A percentile compares a stretch with the other conserved stretches of the same genome.
Conservation (phyloP, 2,797 vertebrate species). For the Clangula hyemalis region DNA sequence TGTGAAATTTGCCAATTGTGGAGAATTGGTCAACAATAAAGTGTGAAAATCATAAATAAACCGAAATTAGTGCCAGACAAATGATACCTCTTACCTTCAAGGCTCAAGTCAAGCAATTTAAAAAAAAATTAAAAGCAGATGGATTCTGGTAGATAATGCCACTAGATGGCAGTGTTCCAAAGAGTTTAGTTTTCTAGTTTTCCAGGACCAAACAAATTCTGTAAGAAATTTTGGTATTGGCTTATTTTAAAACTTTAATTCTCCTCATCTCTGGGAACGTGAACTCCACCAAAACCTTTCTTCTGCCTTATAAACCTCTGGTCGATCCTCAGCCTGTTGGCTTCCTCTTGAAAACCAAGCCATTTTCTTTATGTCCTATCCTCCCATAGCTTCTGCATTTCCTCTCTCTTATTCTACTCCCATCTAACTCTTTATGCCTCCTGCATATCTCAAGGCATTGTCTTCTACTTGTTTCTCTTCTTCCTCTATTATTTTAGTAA, state of each 20-base stretch:
- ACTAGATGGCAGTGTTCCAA: slow-evolving; percentile 63
- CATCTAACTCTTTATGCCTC: not conserved
- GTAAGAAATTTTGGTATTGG: not conserved
- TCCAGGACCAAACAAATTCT: not conserved
- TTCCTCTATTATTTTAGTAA: not conserved
- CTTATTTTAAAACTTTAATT: not conserved
- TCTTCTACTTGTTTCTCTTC: not conserved
- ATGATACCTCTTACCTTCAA: slow-evolving; percentile 39
- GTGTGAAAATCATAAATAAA: slow-evolving; percentile 14
- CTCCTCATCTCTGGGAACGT: not conserved
- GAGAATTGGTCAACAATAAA: slow-evolving; percentile 7
- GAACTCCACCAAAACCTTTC: not conserved
- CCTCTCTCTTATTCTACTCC: not conserved
- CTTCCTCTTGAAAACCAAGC: not conserved
- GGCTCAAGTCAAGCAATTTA: not conserved
- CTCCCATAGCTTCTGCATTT: not conserved
- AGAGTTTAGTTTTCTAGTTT: slow-evolving; percentile 49
- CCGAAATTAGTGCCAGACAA: slow-evolving; percentile 15
- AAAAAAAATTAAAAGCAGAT: not conserved
- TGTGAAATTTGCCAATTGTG: not conserved
- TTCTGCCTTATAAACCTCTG: not conserved
- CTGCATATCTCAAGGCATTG: not conserved
- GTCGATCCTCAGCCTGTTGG: not conserved
- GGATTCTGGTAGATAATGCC: not conserved
- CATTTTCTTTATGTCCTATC: not conserved